These are phyloP conservation scores for Adoxophyes honmai DNA, from an alignment of 1,140 invertebrate genomes.

Conservation along the genomic window DNA sequence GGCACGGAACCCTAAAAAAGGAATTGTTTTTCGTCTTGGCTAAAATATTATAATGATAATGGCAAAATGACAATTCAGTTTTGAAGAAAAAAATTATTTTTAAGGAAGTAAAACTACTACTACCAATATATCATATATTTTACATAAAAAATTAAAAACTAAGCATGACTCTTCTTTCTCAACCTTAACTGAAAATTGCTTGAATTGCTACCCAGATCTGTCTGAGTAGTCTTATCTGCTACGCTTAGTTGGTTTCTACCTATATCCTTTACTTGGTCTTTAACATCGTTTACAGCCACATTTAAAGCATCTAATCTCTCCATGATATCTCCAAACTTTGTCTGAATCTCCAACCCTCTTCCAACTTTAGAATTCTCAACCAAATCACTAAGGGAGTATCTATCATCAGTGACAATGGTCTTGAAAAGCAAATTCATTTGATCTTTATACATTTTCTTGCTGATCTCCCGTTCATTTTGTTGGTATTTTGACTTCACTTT, in stretches of 20 bases:
- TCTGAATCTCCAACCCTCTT: neutral
- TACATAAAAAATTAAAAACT: neutral
- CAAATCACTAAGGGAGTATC: neutral
- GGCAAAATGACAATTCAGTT: too few relatives aligned
- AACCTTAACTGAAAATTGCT: neutral
- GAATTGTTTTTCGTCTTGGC: too few relatives aligned
- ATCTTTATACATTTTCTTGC: neutral
- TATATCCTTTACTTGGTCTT: neutral
- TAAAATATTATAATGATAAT: too few relatives aligned
- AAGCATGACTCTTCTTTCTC: neutral
- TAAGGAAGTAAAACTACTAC: too few relatives aligned
- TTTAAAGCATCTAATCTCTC: neutral
- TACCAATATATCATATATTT: too few relatives aligned
- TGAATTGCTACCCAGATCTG: neutral
- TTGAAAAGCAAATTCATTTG: neutral
- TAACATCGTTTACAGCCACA: neutral
- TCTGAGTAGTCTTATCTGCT: neutral
- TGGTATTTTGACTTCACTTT: neutral
- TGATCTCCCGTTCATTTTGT: neutral
- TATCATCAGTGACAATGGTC: neutral
- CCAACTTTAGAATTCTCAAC: neutral
- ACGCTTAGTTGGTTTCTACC: neutral
- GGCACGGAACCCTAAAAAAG: too few relatives aligned
- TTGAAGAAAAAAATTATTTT: too few relatives aligned
- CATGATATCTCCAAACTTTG: neutral